A percentile compares a stretch with the other conserved stretches of the same genome.
Conservation (phyloP, 2,797 vertebrate species). For the Tachyglossus aculeatus region DNA sequence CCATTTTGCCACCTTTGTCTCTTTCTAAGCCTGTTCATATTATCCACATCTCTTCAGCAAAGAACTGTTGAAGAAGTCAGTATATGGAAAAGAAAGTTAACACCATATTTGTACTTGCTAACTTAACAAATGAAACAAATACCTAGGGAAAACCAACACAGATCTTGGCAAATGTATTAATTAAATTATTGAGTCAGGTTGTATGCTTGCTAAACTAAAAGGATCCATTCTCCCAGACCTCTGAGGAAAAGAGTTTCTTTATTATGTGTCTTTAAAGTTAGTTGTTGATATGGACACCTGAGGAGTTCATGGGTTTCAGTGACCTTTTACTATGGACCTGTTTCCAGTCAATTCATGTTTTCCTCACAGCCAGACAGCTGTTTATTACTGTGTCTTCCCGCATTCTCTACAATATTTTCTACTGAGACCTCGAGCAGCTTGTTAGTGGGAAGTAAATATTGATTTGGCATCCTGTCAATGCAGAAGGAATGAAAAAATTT, state of each 20-base stretch:
- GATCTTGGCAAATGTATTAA: conserved; percentile 73
- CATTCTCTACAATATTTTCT: conserved; percentile 92
- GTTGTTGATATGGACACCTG: conserved; percentile 85
- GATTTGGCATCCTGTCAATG: conserved; percentile 99
- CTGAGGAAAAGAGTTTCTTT: conserved; percentile 74
- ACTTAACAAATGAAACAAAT: conserved; percentile 61
- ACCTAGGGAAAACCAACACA: conserved; percentile 50
- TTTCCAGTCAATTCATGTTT: conserved; percentile 96
- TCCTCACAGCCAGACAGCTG: conserved; percentile 98
- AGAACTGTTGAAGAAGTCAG: conserved; percentile 27
- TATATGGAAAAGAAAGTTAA: conserved; percentile 49
- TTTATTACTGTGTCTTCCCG: conserved; percentile 87
- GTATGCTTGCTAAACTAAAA: conserved; percentile 67
- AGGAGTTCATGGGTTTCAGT: conserved; percentile 83
- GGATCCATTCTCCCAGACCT: conserved; percentile 69
- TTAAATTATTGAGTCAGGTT: conserved; percentile 73
- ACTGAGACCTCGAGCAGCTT: conserved; percentile 99
- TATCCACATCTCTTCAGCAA: conserved; percentile 48
- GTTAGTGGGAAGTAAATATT: conserved; percentile 99
- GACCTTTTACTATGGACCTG: conserved; percentile 85
- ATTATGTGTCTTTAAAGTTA: conserved; percentile 81
- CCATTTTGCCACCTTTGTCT: conserved; percentile 17
- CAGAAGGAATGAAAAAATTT: conserved; percentile 99
- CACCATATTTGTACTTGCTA: conserved; percentile 48
- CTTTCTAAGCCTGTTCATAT: conserved; percentile 5